Evolutionary conservation across 2,797 vertebrate genomes (phyloP).

Genomic region (Silurus lanzhouensis): DNA sequence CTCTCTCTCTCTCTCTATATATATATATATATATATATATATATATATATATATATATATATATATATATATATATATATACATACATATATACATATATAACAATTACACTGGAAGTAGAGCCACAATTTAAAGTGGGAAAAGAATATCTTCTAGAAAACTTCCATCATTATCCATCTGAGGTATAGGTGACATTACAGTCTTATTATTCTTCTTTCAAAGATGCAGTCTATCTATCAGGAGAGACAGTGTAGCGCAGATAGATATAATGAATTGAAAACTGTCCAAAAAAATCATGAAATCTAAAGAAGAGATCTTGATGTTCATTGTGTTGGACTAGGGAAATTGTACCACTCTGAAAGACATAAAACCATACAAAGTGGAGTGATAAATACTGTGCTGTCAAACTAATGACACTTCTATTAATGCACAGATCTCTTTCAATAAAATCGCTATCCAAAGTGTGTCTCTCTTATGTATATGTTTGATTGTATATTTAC

Average conservation of each 20-base stretch:
- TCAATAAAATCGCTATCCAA: background rate
- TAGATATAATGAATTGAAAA: constrained; percentile 9
- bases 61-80: too few species aligned
- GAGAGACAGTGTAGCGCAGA: background rate
- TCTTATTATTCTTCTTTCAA: constrained; percentile 2
- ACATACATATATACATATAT: background rate
- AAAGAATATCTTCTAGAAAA: background rate
- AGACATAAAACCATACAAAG: background rate
- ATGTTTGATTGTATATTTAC: constrained; percentile 1
- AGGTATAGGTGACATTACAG: background rate
- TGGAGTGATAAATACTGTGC: background rate
- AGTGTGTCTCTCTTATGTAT: background rate
- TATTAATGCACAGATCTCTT: constrained; percentile 10
- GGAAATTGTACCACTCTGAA: background rate
- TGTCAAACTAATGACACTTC: background rate
- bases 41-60: too few species aligned
- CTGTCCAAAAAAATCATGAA: background rate
- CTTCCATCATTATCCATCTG: background rate
- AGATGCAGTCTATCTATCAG: background rate
- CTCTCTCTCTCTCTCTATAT: too few species aligned
- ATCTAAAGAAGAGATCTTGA: background rate
- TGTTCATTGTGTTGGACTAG: background rate
- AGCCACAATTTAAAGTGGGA: background rate
- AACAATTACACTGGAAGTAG: background rate
- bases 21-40: too few species aligned